phyloP scores from a whole-genome alignment of 2,888 invertebrate genomes.

The Allacma fusca region DNA sequence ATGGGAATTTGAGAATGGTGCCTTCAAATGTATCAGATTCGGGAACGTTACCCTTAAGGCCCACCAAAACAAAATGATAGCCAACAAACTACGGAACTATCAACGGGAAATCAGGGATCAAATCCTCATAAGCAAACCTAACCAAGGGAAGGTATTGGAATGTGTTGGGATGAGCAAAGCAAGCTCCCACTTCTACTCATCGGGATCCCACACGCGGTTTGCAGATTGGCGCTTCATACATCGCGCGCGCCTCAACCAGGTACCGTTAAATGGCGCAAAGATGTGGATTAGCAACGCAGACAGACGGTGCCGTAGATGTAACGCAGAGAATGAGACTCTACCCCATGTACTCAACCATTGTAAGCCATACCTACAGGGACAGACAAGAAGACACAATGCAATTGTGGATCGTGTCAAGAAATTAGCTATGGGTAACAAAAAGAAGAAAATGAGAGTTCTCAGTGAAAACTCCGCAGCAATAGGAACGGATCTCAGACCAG shows the following conservation, averaged over 20 bases:
- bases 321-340: no score
- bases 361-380: no score
- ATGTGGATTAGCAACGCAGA: no score
- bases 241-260: no score
- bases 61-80: background rate
- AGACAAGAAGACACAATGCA: no score
- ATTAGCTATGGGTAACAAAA: no score
- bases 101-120: background rate
- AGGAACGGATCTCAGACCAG: no score
- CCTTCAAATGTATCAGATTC: background rate
- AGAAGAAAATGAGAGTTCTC: no score
- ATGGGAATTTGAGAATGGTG: background rate
- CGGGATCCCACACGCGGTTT: slow-evolving; percentile 61
- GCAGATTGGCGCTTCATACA: slow-evolving; percentile 65
- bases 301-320: no score
- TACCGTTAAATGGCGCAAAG: slow-evolving; percentile 25
- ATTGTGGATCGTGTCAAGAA: no score
- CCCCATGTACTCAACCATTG: no score
- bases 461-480: no score
- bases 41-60: background rate
- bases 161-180: slow-evolving; percentile 18
- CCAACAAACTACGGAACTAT: background rate
- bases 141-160: slow-evolving; percentile 47
- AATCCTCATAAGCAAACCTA: background rate
- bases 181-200: slow-evolving; percentile 62